A percentile compares a stretch with the other conserved stretches of the same genome.
Conservation (phyloP, 2,797 vertebrate species). For the Atherinosoma microstoma region DNA sequence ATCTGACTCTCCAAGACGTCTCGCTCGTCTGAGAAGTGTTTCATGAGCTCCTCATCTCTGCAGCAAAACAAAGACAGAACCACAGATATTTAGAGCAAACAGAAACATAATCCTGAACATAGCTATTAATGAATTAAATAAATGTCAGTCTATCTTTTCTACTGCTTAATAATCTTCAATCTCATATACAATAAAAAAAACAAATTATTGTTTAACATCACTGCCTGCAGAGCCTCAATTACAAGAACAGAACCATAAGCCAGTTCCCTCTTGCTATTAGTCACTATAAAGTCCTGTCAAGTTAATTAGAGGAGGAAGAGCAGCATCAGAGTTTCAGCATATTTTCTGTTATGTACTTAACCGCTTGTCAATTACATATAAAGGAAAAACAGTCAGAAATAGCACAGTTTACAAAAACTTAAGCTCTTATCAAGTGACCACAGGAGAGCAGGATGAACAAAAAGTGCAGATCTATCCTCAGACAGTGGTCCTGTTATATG, state of each 20-base stretch:
- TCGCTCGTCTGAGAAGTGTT: constrained; percentile 91
- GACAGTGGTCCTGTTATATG: background rate
- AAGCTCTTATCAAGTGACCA: background rate
- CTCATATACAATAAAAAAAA: background rate
- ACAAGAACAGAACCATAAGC: too few species aligned
- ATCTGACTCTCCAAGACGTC: constrained; percentile 93
- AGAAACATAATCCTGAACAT: background rate
- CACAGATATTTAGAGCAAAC: background rate
- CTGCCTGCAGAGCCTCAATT: background rate
- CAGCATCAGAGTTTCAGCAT: too few species aligned
- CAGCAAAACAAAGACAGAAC: constrained; percentile 43
- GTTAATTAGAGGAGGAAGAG: too few species aligned
- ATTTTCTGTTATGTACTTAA: too few species aligned
- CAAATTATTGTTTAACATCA: background rate
- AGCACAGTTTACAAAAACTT: too few species aligned
- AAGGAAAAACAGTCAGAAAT: too few species aligned
- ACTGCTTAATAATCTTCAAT: background rate
- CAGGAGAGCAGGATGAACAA: background rate
- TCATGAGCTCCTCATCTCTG: constrained; percentile 93
- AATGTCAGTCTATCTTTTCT: background rate
- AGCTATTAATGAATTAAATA: background rate
- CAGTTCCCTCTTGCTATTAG: too few species aligned
- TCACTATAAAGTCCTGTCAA: too few species aligned
- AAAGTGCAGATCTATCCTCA: background rate
- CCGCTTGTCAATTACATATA: too few species aligned